Conservation (phyloP, 2,113 vertebrate species). For the Melozone crissalis region DNA sequence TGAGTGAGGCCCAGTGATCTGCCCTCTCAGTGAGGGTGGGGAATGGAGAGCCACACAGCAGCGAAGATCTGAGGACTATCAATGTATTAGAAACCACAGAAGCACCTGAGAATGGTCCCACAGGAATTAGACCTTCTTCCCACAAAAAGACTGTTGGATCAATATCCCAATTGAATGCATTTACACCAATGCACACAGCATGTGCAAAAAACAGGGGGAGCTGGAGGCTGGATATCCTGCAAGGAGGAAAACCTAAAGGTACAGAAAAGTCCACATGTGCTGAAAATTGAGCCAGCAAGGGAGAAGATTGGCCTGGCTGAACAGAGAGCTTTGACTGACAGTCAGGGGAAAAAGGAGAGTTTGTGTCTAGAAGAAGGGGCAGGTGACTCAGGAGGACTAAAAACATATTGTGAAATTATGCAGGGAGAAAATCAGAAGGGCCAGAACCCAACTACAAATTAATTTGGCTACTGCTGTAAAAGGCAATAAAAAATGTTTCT, state of each 20-base stretch:
- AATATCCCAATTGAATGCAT: not conserved
- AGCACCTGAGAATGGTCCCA: not conserved
- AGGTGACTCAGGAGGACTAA: not conserved
- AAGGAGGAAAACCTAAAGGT: not conserved
- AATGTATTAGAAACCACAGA: not conserved
- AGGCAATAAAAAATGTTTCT: not conserved
- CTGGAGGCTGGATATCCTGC: not conserved
- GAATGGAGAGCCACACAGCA: not conserved
- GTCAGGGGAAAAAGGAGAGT: not conserved
- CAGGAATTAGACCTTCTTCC: not conserved
- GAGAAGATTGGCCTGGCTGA: not conserved
- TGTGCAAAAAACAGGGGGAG: not conserved
- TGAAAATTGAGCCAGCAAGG: not conserved
- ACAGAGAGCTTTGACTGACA: not conserved
- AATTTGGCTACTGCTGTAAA: not conserved
- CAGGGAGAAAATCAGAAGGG: not conserved
- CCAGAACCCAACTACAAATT: not conserved
- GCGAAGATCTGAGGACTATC: not conserved
- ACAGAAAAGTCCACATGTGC: not conserved
- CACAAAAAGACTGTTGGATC: not conserved
- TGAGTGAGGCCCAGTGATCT: not conserved
- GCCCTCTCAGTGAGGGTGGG: not conserved
- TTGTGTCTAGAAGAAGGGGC: not conserved
- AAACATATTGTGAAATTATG: not conserved
- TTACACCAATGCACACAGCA: fast-evolving